phyloP scores from a whole-genome alignment of 2,797 vertebrate genomes.

The Cossypha heuglini region DNA sequence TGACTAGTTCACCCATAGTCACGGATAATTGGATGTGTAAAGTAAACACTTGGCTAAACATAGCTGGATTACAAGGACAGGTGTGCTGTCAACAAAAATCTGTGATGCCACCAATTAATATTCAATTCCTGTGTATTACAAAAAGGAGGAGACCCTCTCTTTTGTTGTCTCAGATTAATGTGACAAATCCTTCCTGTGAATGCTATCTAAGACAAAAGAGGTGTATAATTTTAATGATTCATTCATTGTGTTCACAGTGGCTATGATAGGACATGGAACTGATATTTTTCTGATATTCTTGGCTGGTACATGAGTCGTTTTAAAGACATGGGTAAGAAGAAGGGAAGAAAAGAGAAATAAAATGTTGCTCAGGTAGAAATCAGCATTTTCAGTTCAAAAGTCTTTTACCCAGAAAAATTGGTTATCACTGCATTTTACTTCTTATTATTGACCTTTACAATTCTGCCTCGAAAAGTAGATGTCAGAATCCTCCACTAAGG shows the following conservation, averaged over 20 bases:
- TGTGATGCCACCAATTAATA: background rate
- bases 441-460: background rate
- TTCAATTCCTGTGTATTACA: background rate
- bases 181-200: background rate
- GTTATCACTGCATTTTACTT: background rate
- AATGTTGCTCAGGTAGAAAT: background rate
- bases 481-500: background rate
- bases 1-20: background rate
- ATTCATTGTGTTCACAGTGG: background rate
- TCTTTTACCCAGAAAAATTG: background rate
- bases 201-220: background rate
- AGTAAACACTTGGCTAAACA: background rate
- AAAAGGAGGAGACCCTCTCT: background rate
- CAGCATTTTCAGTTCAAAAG: background rate
- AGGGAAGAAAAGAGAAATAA: background rate
- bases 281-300: background rate
- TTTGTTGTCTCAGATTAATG: background rate
- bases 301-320: background rate
- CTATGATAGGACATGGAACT: background rate
- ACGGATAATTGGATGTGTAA: background rate
- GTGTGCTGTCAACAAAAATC: background rate
- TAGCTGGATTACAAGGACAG: background rate
- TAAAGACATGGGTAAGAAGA: rapidly evolving
- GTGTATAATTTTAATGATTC: background rate
- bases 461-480: background rate